Base-by-base conservation (phyloP, 2,113 vertebrate species). In the Zonotrichia leucophrys region DNA sequence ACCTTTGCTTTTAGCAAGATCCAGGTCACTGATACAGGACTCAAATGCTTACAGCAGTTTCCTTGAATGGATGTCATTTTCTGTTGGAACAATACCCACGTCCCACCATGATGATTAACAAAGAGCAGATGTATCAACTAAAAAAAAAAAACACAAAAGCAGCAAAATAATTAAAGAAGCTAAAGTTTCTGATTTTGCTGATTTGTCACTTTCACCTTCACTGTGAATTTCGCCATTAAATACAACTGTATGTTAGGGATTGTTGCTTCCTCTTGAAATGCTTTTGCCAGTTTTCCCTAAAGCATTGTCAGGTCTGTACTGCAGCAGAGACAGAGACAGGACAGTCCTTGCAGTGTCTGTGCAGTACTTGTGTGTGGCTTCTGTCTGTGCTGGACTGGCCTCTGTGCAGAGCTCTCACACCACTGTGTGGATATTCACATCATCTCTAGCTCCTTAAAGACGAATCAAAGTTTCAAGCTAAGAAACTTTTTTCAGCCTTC, bases 351-450 rank as follows among this genome's bases (percentile, higher is more conserved):
- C 50, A 50, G n/a, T 30, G 12, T 44, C 30, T 19, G 1, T 42
- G 22, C 15, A 8, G 39, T 46, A 7, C 30, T 42, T 55, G 33
- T 22, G 17, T 27, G 59, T 53, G 39, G n/a, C 74, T 83, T 92
- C 68, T 70, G 7, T 28, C 58, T 60, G 49, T 49, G 27, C 31
- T 69, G 37, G 39, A 22, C 19, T 49, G 22, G 16, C 20, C 23
- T 55, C 7, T 74, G 72, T n/a, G 39, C n/a, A 86, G 33, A 78
- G 30, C 17, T 17, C 76, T 55, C 50, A 20, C 20, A 9, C 10
- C 0, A 0, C 31, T 49, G 8, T 22, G 17, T 15, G 39, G 66
- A 60, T 60, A 31, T n/a, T 87, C 33, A 60, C 30, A 64, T 33
- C 17, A 49, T 12, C 30, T 87, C 59, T 39, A 35, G 37, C 39